Percentiles rank a stretch among this genome's conserved stretches.
These are phyloP conservation scores for Plebejus anna DNA, from an alignment of 2,888 invertebrate genomes.

Conservation along the genomic window DNA sequence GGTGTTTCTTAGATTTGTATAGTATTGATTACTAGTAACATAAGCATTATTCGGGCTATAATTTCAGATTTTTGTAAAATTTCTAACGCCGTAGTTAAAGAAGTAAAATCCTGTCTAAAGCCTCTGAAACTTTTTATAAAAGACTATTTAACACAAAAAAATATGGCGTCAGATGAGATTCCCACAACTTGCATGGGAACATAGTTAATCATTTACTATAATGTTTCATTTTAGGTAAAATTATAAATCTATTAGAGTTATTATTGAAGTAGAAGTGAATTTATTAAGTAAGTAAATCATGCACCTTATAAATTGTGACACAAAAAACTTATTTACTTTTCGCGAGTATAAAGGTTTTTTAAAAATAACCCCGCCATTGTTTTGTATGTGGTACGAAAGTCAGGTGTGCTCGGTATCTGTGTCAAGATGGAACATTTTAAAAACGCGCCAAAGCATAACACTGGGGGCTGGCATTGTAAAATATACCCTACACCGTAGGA, in stretches of 20 bases:
- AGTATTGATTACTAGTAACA: neutral
- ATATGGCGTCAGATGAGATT: no score
- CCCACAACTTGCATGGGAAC: no score
- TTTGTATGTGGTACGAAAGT: slow-evolving; percentile 37
- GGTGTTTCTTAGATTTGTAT: neutral
- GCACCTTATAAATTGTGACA: neutral
- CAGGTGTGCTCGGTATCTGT: slow-evolving; percentile 54
- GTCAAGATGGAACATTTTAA: slow-evolving; percentile 58
- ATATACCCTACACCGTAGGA: slow-evolving; percentile 17
- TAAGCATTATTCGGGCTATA: neutral
- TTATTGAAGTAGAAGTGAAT: neutral
- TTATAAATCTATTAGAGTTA: neutral
- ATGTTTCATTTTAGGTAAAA: neutral
- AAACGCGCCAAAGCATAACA: slow-evolving; percentile 42
- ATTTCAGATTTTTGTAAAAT: neutral
- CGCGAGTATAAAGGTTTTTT: slow-evolving; percentile 26
- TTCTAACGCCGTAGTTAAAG: no score
- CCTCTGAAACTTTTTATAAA: neutral
- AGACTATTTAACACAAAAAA: no score
- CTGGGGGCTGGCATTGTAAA: slow-evolving; percentile 33
- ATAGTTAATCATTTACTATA: neutral
- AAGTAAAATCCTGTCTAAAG: no score
- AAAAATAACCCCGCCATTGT: slow-evolving; percentile 34
- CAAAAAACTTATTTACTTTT: slow-evolving; percentile 20
- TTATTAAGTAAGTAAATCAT: neutral